Evolutionary conservation across 1,140 invertebrate genomes (phyloP).

Genomic region (Hylaeus anthracinus): DNA sequence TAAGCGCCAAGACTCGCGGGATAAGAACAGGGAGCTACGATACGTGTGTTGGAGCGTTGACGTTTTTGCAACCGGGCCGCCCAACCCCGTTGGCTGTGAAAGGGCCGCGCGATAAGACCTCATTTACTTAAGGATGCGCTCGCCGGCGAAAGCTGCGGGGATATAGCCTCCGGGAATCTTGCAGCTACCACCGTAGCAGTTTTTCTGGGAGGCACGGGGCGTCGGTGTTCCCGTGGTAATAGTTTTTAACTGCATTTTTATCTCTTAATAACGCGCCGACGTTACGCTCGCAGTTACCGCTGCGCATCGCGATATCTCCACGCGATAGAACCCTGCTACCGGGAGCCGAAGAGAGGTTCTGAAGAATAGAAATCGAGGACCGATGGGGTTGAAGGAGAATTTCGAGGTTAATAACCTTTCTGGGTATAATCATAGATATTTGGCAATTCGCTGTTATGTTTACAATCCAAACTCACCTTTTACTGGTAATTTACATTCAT

Average conservation of each 20-base stretch:
- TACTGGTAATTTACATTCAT: too few species aligned
- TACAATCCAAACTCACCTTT: too few species aligned
- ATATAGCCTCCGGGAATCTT: constrained; percentile 11
- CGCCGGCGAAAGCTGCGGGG: not conserved
- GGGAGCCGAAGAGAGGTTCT: not conserved
- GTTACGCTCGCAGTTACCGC: not conserved
- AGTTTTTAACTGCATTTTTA: constrained; percentile 46
- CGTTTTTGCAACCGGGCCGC: not conserved
- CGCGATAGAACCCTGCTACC: not conserved
- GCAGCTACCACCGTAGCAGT: not conserved
- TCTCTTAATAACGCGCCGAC: constrained; percentile 20
- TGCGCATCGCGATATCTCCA: not conserved
- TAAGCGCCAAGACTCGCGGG: not conserved
- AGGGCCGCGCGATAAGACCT: constrained; percentile 31
- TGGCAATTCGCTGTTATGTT: too few species aligned
- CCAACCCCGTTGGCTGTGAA: not conserved
- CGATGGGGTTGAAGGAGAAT: not conserved
- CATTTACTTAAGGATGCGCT: constrained; percentile 33
- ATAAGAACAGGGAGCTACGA: not conserved
- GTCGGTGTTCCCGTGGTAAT: not conserved
- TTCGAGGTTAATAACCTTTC: not conserved
- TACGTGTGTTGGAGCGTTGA: constrained; percentile 16
- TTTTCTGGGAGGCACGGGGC: not conserved
- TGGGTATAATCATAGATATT: too few species aligned
- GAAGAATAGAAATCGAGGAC: constrained; percentile 3